phyloP scores from a whole-genome alignment of 2,888 invertebrate genomes.

The Drosophila flavopinicola region DNA sequence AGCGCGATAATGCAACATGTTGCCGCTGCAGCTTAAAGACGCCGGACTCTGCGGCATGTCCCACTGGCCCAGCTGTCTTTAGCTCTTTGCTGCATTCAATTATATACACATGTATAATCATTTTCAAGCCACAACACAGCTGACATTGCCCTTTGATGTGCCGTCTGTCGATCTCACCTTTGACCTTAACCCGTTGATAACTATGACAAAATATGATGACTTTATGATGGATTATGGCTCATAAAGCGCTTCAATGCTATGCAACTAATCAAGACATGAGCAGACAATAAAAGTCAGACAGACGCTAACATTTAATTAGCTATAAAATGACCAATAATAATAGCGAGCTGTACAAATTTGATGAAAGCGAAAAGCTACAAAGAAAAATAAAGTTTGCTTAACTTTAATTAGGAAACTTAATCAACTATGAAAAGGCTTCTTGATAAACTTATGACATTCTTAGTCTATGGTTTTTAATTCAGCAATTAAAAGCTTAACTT shows the following conservation, averaged over 20 bases:
- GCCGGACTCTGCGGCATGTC: constrained; percentile 9
- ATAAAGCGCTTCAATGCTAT: constrained; percentile 19
- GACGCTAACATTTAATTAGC: constrained; percentile 20
- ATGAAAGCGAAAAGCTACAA: too few relatives aligned
- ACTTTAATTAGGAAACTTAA: neutral
- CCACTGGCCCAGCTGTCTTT: constrained; percentile 8
- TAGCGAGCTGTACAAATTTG: neutral
- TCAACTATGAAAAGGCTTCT: too few relatives aligned
- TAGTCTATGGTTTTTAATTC: neutral
- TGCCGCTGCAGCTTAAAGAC: constrained; percentile 46
- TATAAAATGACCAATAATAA: constrained; percentile 6
- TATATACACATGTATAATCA: constrained; percentile 6
- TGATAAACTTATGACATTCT: too few relatives aligned
- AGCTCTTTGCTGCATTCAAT: constrained; percentile 17
- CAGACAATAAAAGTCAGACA: constrained; percentile 16
- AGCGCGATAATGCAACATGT: constrained; percentile 80
- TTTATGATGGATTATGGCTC: constrained; percentile 36
- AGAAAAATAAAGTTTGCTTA: neutral
- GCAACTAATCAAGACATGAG: constrained; percentile 14
- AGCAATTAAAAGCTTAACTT: neutral
- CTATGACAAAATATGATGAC: constrained; percentile 32
- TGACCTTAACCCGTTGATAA: constrained; percentile 40
- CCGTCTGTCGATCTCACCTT: constrained; percentile 44
- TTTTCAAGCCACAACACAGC: constrained; percentile 9
- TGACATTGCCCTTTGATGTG: constrained; percentile 38